Evolutionary conservation across 2,113 vertebrate species (phyloP), one percentile per base, ranked within the genome.

Genomic region (Eptesicus fuscus): DNA sequence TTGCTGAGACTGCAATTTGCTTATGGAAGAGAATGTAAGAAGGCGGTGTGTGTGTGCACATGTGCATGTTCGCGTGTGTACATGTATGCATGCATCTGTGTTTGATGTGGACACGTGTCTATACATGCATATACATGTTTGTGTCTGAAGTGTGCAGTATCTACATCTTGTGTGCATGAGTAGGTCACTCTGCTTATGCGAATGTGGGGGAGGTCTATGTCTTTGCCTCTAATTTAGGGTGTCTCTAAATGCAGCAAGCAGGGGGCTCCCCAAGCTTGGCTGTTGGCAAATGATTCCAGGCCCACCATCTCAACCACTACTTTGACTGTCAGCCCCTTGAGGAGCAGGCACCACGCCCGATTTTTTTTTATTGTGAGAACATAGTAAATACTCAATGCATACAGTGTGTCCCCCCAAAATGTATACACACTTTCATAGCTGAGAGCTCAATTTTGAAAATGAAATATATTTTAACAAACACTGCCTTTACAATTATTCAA

Each of bases 11-110:
- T 77, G n/a, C n/a, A 16, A 1, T 65, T 59, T 71, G 67, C 90
- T 74, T 53, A 5, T 1, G 16, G 32, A 42, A 11, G 20, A 65
- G 53, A 40, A 53, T 12, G 8, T 42, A 10, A 69, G 87, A 59
- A 42, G 40, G 35, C 28, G 25, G 0, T 35, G n/a, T 32, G 14
- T 35, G 63, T 35, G 51, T 32, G 3, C 4, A 1, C 1, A 0
- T 32, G 25, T 17, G 25, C 4, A 3, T 40, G 25, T 28, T 30
- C 82, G 5, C 16, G 1, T 49, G 30, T 51, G 5, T 18, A 2
- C 47, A n/a, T 10, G 18, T 4, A 18, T 32, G 16, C 28, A 1
- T 6, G 28, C 69, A 40, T 71, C 37, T 51, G 17, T 76, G 22
- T 13, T 76, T 23, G 44, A 23, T 23, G 28, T 42, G 40, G 61